phyloP scores from a whole-genome alignment of 2,797 vertebrate genomes.

The Pangasius mekongensis region DNA sequence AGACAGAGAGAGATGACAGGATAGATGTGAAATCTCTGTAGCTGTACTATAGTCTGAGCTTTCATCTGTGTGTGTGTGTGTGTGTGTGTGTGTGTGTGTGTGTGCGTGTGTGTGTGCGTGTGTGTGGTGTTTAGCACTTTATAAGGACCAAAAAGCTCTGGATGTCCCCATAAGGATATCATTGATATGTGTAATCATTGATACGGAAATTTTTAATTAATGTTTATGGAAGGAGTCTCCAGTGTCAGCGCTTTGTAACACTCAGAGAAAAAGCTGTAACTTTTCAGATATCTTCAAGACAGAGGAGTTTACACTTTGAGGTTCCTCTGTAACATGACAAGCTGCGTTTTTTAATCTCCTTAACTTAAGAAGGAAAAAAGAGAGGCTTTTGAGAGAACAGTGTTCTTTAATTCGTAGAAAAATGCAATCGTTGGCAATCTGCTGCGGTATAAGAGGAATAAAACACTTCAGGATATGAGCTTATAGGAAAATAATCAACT shows the following conservation, averaged over 20 bases:
- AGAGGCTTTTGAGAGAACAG: too few relatives aligned
- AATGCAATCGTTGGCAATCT: too few relatives aligned
- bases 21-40: not conserved
- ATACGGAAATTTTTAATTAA: not conserved
- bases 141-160: not conserved
- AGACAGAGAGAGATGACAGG: slow-evolving; percentile 27
- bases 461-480: too few relatives aligned
- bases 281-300: not conserved
- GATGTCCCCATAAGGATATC: not conserved
- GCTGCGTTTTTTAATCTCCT: not conserved
- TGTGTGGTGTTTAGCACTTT: not conserved
- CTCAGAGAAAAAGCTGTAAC: not conserved
- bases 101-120: not conserved
- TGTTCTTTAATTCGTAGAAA: too few relatives aligned
- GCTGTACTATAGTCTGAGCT: not conserved
- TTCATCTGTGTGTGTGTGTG: not conserved
- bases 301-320: not conserved
- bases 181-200: too few relatives aligned
- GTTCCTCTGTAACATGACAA: not conserved
- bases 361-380: not conserved
- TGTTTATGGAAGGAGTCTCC: not conserved
- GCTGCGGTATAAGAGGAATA: too few relatives aligned
- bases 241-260: not conserved
- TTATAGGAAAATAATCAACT: too few relatives aligned
- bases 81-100: not conserved